A percentile compares a stretch with the other conserved stretches of the same genome.
phyloP scores from a whole-genome alignment of 2,797 vertebrate species.

The Alca torda region DNA sequence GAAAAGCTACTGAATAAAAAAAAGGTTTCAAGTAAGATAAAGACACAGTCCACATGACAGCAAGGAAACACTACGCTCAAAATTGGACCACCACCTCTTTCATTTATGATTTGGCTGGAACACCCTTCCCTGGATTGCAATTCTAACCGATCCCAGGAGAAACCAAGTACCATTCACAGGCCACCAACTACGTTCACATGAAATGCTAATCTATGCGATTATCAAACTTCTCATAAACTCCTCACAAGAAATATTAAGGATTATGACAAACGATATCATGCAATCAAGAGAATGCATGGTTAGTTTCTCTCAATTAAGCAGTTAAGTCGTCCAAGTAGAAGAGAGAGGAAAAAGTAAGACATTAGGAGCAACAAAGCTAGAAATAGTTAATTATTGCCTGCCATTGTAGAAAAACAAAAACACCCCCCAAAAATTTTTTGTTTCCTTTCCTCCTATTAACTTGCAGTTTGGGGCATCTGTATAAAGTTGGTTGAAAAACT shows the following conservation, averaged over 20 bases:
- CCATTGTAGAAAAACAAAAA: background rate
- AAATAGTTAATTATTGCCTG: background rate
- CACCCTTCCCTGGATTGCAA: background rate
- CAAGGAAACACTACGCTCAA: background rate
- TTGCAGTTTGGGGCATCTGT: background rate
- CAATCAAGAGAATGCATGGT: fast-evolving
- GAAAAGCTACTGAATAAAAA: background rate
- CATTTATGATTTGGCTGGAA: background rate
- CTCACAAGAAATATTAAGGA: background rate
- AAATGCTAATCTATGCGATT: background rate
- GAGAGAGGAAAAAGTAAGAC: background rate
- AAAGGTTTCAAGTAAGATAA: background rate
- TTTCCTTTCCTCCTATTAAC: background rate
- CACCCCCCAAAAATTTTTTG: background rate
- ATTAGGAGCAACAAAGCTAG: background rate
- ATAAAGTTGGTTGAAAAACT: background rate
- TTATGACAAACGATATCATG: background rate
- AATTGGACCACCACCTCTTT: fast-evolving
- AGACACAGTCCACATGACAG: background rate
- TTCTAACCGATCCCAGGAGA: background rate
- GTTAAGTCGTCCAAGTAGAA: background rate
- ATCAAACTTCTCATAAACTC: background rate
- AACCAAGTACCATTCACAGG: background rate
- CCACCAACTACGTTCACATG: background rate
- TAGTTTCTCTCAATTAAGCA: background rate